Base-by-base conservation (phyloP, 2,113 vertebrate species). In the Gobiocypris rarus region DNA sequence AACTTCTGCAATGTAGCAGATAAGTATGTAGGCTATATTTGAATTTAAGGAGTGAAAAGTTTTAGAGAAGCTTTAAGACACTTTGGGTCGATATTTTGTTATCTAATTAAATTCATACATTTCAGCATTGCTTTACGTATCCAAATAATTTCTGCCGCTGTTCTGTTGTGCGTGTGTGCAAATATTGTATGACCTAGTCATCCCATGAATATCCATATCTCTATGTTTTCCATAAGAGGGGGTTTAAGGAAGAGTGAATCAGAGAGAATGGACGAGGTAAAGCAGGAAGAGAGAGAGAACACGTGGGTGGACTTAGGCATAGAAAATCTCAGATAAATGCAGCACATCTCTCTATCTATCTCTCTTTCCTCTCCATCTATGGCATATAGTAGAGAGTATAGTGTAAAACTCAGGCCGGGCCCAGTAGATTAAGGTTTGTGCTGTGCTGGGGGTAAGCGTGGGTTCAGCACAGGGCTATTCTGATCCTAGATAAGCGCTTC, bases 401-500 rank as follows among this genome's bases (percentile, higher is more conserved):
- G 61, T 70, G 22, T 69, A 71, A 38, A 61, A 26, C 61, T 34
- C 24, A 31, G 45, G 59, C 74, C n/a, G 0, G 28, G 17, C 71
- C 63, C 70, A 82, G 52, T n/a, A 73, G 41, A 38, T 52, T 69
- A 76, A 41, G 22, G 75, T 84, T 54, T 70, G 65, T 79, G 75
- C 31, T 77, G 59, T 69, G 74, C 67, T 81, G 34, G 45, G 81
- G n/a, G 76, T 78, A 83, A 71, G 77, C 45, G 81, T 45, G 86
- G 59, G 86, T 85, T 87, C 86, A 87, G 70, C 80, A 59, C 45
- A 26, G 56, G 83, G 74, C 80, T 83, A 79, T 85, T 74, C 83
- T 85, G 86, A 87, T 87, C 19, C 58, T 22, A 85, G 86, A 87
- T 87, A 85, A 87, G 79, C 22, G 15, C 48, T 85, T 59, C 19